Base-by-base conservation (phyloP, 2,888 invertebrate species). In the Hemaris fuciformis region DNA sequence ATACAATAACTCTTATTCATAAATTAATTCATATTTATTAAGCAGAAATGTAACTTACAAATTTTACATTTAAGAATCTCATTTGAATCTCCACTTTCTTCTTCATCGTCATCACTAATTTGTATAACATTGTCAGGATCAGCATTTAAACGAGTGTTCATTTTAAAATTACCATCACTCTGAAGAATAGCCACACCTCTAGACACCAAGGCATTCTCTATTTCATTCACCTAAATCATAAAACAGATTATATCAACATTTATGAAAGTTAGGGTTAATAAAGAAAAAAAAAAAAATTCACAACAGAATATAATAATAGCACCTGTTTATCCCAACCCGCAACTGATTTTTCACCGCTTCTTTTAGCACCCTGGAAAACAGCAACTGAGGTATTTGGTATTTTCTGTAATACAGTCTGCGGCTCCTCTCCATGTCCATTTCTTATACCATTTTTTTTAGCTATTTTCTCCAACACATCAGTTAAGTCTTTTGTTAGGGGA, bases 81-180 rank as follows among this genome's bases (percentile, higher is more conserved):
- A 23, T 62, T 57, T 23, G 59, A 73, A 8, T 73, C 75, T 22
- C 79, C 80, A 64, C 62, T 53, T 66, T 18, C 7, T 13, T 45
- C 53, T 27, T 31, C 53, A 3, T 92, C 93, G 70, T 93, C 93
- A 73, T 93, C 93, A 75, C 93, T 93, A 61, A 93, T 93, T 78
- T 93, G 93, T 72, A 93, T 93, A 31, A 93, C 84, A 73, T 74
- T 85, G 58, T 90, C 91, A 1, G 74, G 42, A 2, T 83, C 84
- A 46, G 66, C 59, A 25, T 72, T 58, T 41, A 76, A 38, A n/a
- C 38, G 46, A 34, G 80, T 79, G 71, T 79, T 76, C 77, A 87
- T 79, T 67, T 77, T 83, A 66, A 89, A 93, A 75, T 94, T 94
- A n/a, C 96, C 96, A 84, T 96, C 95, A 79, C 94, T 94, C 66